A percentile compares a stretch with the other conserved stretches of the same genome.
Conservation (phyloP, 2,888 invertebrate genomes). For the Diadegma fenestrale region DNA sequence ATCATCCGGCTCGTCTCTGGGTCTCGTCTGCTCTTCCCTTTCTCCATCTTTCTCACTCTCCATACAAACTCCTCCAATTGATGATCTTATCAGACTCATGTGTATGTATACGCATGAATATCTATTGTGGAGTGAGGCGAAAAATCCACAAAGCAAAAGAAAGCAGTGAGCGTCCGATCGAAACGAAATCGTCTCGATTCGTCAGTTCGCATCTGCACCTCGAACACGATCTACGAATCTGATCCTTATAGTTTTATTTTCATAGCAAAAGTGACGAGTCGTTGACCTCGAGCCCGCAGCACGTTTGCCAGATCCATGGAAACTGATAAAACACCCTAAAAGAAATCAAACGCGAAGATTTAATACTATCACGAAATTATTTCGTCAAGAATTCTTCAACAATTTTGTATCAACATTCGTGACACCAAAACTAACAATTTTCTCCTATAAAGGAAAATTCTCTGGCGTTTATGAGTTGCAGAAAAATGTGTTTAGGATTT, state of each 20-base stretch:
- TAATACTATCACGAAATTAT: too few species aligned
- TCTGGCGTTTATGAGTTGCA: too few species aligned
- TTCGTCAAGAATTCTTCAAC: too few species aligned
- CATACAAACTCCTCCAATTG: conserved; percentile 46
- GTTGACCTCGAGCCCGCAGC: conserved; percentile 33
- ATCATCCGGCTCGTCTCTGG: conserved; percentile 53
- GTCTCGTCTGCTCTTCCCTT: conserved; percentile 24
- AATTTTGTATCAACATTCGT: too few species aligned
- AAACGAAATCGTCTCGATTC: conserved; percentile 45
- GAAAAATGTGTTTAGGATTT: too few species aligned
- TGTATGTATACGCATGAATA: conserved; percentile 22
- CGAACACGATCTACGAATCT: conserved; percentile 30
- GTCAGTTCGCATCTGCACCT: conserved; percentile 13
- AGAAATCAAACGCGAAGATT: too few species aligned
- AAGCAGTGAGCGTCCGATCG: conserved; percentile 40
- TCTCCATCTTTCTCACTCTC: conserved; percentile 25
- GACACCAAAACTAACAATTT: too few species aligned
- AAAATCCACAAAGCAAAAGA: conserved; percentile 31
- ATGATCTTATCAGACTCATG: conserved; percentile 32
- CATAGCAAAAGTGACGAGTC: conserved; percentile 32
- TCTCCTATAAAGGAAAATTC: too few species aligned
- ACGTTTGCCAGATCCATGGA: neutral
- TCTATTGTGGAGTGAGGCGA: conserved; percentile 5
- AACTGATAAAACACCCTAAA: conserved; percentile 45
- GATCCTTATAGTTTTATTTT: conserved; percentile 27